Conservation (phyloP, 92 coral and sea anemone species). For the Blastomussa wellsi region DNA sequence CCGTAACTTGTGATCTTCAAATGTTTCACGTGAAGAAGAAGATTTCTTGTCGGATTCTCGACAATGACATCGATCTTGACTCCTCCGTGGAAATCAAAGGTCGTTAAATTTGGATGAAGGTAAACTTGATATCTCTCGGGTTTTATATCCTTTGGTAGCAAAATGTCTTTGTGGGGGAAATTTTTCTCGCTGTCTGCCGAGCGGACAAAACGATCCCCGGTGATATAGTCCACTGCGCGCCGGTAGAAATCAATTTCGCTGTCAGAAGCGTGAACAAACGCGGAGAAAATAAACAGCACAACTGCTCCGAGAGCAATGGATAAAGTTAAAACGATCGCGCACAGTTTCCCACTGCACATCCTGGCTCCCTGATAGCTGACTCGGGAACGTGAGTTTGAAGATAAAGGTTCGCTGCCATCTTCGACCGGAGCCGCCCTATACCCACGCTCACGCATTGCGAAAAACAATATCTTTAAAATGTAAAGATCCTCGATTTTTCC, state of each 20-base stretch:
- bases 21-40: slow-evolving; percentile 74
- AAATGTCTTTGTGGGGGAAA: slow-evolving; percentile 67
- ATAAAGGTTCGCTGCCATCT: slow-evolving; percentile 27
- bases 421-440: slow-evolving; percentile 28
- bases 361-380: slow-evolving; percentile 50
- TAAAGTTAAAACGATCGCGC: slow-evolving; percentile 66
- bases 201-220: slow-evolving; percentile 48
- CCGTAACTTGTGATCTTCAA: slow-evolving; percentile 64
- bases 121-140: slow-evolving; percentile 78
- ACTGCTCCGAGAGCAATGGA: slow-evolving; percentile 83
- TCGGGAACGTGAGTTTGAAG: slow-evolving; percentile 38
- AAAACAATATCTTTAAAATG: neutral
- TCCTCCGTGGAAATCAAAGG: slow-evolving; percentile 72
- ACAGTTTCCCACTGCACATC: slow-evolving; percentile 56
- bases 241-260: slow-evolving; percentile 74
- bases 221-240: slow-evolving; percentile 77
- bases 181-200: slow-evolving; percentile 52
- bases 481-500: neutral
- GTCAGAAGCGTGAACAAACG: slow-evolving; percentile 73
- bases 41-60: slow-evolving; percentile 56
- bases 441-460: slow-evolving; percentile 33
- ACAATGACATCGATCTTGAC: slow-evolving; percentile 71
- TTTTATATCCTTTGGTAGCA: slow-evolving; percentile 72
- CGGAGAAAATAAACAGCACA: slow-evolving; percentile 68
- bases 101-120: slow-evolving; percentile 73